Evolutionary conservation across 92 coral and sea anemone genomes (phyloP).

Genomic region (Hydrozoanthus gracilis): DNA sequence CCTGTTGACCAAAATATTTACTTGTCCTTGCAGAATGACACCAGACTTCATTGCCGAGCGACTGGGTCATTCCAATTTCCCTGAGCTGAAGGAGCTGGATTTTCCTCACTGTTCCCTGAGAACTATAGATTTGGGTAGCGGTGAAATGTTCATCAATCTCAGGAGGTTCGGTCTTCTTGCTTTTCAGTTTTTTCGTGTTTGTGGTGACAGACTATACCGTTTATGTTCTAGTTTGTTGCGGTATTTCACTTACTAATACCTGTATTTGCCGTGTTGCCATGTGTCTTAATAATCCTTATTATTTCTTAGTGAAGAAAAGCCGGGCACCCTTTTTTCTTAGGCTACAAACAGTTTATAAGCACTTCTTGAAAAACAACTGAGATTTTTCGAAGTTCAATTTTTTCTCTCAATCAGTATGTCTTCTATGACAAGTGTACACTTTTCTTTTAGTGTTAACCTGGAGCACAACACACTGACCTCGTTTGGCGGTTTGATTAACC

Average conservation of each 20-base stretch:
- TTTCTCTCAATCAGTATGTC: too few relatives aligned
- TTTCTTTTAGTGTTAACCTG: constrained; percentile 78
- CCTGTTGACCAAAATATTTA: neutral
- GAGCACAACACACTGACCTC: constrained; percentile 96
- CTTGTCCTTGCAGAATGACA: constrained; percentile 74
- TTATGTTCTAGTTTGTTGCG: neutral
- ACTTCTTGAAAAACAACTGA: too few relatives aligned
- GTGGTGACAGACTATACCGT: too few relatives aligned
- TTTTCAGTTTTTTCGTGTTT: neutral
- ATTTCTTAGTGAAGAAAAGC: too few relatives aligned
- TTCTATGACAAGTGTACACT: neutral
- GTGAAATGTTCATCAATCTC: constrained; percentile 81
- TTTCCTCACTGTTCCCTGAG: constrained; percentile 86
- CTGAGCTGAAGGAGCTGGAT: constrained; percentile 92
- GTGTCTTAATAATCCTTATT: too few relatives aligned
- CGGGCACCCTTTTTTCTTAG: too few relatives aligned
- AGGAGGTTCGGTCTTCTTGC: constrained; percentile 66
- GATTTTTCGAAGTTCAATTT: too few relatives aligned
- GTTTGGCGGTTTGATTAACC: constrained; percentile 91
- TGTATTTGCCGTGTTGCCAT: too few relatives aligned
- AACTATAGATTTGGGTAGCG: constrained; percentile 89
- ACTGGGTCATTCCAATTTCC: constrained; percentile 93
- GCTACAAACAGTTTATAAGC: too few relatives aligned
- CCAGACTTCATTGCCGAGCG: constrained; percentile 96
- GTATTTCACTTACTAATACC: neutral